Evolutionary conservation across 2,797 vertebrate species (phyloP), one percentile per base, ranked within the genome.

Genomic region (Hirundo rustica): DNA sequence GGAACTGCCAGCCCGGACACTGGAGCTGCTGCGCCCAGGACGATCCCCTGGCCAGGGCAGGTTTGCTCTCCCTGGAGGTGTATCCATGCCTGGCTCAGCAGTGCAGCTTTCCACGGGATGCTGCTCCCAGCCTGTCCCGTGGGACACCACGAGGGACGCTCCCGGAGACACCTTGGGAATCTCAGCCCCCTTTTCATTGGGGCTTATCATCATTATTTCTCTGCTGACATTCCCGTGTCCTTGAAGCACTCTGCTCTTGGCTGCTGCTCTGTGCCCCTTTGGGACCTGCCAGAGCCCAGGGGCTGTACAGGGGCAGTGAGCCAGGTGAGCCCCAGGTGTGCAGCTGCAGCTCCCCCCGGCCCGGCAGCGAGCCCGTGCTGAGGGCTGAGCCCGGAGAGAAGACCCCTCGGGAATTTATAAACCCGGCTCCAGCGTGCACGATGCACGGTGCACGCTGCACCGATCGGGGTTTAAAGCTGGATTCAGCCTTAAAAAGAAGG

Each of bases 171-270:
- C 22, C 42, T 40, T 7, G 1, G 7, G 32, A 36, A n/a, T 26
- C 40, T 11, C 84, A 50, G n/a, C 9, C 19, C 18, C 57, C 13
- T 70, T 42, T n/a, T 12, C 9, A 4, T 1, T 4, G 32, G 74
- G 50, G 16, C 3, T 44, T 6, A 1, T 40, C 11, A 1, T 40
- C 11, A 3, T 14, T 9, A 2, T 44, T 30, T 13, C 5, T 27
- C 44, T 22, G 65, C 8, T 0, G 2, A 7, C 2, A 1, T 21
- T 42, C 30, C 1, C 1, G 0, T 4, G 8, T 20, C 68, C 62
- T 47, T 30, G 51, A 22, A 7, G 3, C 18, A 0, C 65, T 20
- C 65, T 8, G 44, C 54, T 3, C 15, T 4, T 17, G 54, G 38
- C 16, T 0, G 0, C 22, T 29, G 62, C 15, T 53, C 12, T 9